Conservation (phyloP, 2,113 vertebrate species). For the Heterochromis multidens region DNA sequence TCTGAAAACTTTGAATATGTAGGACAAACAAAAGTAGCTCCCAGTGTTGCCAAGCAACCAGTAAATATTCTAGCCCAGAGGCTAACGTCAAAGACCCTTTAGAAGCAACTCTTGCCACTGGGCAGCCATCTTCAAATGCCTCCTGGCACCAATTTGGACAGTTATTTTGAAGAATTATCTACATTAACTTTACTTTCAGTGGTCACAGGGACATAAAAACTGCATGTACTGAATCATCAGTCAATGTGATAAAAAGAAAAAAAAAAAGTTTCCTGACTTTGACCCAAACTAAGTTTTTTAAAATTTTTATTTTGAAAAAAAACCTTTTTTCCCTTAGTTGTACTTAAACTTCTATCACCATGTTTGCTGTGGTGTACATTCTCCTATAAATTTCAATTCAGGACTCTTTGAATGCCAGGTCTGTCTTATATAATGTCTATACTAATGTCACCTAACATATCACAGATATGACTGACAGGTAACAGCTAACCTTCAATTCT, state of each 20-base stretch:
- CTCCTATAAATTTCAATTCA: background rate
- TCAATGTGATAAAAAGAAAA: background rate
- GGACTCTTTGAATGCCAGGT: no score
- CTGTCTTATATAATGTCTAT: background rate
- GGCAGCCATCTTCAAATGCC: background rate
- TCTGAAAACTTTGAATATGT: background rate
- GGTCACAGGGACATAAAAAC: background rate
- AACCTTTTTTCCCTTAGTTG: accelerated
- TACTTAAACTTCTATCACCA: background rate
- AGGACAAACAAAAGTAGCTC: background rate
- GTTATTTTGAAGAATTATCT: background rate
- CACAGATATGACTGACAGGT: background rate
- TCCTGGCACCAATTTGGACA: background rate
- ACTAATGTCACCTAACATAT: background rate
- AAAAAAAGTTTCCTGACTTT: background rate
- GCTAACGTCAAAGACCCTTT: background rate
- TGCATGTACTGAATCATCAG: background rate
- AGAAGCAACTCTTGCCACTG: background rate
- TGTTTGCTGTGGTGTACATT: background rate
- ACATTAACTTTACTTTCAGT: background rate
- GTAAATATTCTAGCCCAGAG: background rate
- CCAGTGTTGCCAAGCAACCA: background rate
- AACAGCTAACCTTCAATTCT: background rate
- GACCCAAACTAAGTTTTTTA: background rate
- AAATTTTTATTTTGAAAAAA: background rate